Evolutionary conservation across 2,888 invertebrate species (phyloP), one percentile per base, ranked within the genome.

Genomic region (Apodemia hepburni): DNA sequence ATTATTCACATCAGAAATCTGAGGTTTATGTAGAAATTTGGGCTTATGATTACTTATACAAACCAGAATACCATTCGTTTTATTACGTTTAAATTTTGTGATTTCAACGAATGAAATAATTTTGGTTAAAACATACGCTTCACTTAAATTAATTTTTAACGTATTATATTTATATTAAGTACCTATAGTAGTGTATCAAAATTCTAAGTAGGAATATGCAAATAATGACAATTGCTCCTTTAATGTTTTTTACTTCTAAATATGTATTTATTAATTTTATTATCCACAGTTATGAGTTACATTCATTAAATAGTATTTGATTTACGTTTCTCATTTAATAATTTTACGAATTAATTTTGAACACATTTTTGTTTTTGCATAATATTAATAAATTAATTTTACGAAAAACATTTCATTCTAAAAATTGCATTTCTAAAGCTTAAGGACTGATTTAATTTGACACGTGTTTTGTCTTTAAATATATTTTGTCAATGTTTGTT

Each of bases 401-500:
- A 73, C 73, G 79, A 75, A 75, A 79, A 79, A 76, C 75, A 75
- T 79, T 87, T 87, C 85, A 87, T 88, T 88, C 87, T 87, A 81
- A 81, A 87, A 90, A 86, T 89, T 90, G 90, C 90, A 90, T 90
- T 90, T 91, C 87, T 82, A 84, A 90, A 89, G 81, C 82, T 85
- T 82, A 80, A 81, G 81, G 89, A 90, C 90, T 90, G 90, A 87
- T 85, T 83, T 78, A 85, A 90, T 84, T 87, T 86, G 85, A 87
- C 87, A 89, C 83, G 84, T 88, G 87, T 91, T 90, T 90, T 91
- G 82, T 87, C 88, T 89, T 42, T 90, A 87, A 90, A 89, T 90
- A 90, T 90, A 90, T 91, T 91, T 88, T 91, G 90, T 91, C 92
- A 83, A 91, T 92, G 92, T 92, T 92, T 92, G 92, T 92, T 92